Evolutionary conservation across 1,140 invertebrate species (phyloP), one percentile per base, ranked within the genome.

Genomic region (Microplitis demolitor): DNA sequence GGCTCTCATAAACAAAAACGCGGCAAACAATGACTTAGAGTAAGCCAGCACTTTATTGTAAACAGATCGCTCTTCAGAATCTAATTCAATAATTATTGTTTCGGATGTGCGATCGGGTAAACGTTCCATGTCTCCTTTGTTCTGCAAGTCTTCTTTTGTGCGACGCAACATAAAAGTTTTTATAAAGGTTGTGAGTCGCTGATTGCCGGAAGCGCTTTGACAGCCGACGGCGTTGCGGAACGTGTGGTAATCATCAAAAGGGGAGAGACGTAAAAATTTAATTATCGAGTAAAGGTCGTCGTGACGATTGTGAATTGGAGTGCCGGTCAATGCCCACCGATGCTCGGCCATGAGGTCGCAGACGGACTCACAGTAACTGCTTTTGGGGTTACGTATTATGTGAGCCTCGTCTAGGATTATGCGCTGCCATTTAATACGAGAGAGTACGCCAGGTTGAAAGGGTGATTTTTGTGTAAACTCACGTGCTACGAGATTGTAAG

Each of bases 331-430:
- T 0, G 91, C 92, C 96, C 96, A 98, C 51, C 95, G 89, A 39
- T 90, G 88, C 58, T 82, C 86, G 0, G 88, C 90, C 0, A 78
- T 76, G 4, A 98, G 81, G 11, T 84, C 82, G 81, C 91, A 94
- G 0, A 93, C 92, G 0, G 94, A 92, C 77, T 90, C 77, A 0
- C 94, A 92, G 0, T 91, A 92, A 66, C 91, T 86, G n/a, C 92
- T 91, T 84, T 94, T 96, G 79, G 93, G 90, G 87, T 98, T 98
- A 71, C 97, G 91, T 5, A 98, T 93, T 4, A 91, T 88, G 84
- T 98, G 97, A 0, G 94, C 97, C 88, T 99, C 97, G 86, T 99
- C 97, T 6, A 99, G 82, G 74, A 98, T 94, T 13, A 97, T 90
- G 67, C 97, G 88, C 4, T 93, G 89, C 96, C 96, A 98, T 3